These are phyloP conservation scores for Thelaira solivaga DNA, from an alignment of 2,888 invertebrate genomes.

Conservation along the genomic window DNA sequence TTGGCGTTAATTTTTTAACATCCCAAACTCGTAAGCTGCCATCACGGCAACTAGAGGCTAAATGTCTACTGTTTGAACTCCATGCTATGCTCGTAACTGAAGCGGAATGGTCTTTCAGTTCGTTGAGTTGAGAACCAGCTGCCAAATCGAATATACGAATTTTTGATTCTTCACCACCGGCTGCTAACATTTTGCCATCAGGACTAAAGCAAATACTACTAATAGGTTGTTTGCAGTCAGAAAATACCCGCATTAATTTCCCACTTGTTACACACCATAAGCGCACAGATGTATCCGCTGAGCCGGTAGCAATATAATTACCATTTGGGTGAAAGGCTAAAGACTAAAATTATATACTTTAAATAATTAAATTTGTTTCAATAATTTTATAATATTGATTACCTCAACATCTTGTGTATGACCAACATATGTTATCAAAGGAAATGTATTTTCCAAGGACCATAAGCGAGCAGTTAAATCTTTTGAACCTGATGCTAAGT, in stretches of 20 bases:
- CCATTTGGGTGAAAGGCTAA: constrained; percentile 94
- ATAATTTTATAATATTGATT: constrained; percentile 72
- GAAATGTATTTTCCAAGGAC: constrained; percentile 87
- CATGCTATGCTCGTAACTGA: constrained; percentile 80
- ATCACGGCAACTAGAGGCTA: constrained; percentile 84
- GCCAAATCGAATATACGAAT: constrained; percentile 83
- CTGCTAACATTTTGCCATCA: constrained; percentile 89
- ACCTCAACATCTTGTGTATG: constrained; percentile 93
- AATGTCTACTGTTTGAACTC: constrained; percentile 79
- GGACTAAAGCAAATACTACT: constrained; percentile 90
- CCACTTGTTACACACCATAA: constrained; percentile 92
- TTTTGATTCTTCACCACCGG: constrained; percentile 84
- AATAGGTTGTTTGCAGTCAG: constrained; percentile 86
- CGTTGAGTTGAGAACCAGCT: constrained; percentile 80
- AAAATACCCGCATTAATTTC: constrained; percentile 86
- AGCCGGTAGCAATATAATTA: constrained; percentile 92
- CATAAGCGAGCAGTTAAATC: constrained; percentile 93
- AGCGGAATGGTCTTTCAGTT: constrained; percentile 80
- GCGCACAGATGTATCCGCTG: constrained; percentile 91
- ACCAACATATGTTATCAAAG: constrained; percentile 90
- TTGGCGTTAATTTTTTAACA: constrained; percentile 71
- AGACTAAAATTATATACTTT: constrained; percentile 66
- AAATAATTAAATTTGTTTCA: neutral
- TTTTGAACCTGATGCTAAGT: constrained; percentile 91
- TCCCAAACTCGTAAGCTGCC: constrained; percentile 84